Evolutionary conservation across 2,888 invertebrate genomes (phyloP).

Genomic region (Lymantria monacha): DNA sequence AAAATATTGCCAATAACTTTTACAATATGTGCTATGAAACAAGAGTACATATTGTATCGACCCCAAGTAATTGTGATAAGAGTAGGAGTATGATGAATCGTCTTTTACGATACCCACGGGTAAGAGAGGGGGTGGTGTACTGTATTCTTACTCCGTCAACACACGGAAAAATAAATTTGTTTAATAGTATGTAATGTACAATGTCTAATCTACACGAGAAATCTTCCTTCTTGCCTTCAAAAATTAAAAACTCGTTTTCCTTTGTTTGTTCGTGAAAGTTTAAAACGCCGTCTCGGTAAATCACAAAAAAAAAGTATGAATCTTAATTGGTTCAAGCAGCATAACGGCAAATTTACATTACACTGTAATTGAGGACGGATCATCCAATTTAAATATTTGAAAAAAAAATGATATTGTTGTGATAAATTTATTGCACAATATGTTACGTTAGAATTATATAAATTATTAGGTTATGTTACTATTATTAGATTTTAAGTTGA

Average conservation of each 20-base stretch:
- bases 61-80: no score
- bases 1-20: no score
- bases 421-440: conserved; percentile 11
- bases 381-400: not conserved
- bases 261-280: not conserved
- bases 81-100: no score
- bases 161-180: no score
- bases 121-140: no score
- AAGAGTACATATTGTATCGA: no score
- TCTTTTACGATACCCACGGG: no score
- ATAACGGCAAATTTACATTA: not conserved
- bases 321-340: conserved; percentile 4
- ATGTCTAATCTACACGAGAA: no score
- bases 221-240: not conserved
- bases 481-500: conserved; percentile 3
- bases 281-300: not conserved
- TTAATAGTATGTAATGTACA: no score
- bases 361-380: not conserved
- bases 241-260: not conserved
- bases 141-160: no score
- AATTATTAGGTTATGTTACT: not conserved
- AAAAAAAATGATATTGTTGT: conserved; percentile 1
- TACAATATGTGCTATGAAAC: no score
- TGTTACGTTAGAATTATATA: conserved; percentile 4
- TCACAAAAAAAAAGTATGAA: not conserved